Evolutionary conservation across 2,888 invertebrate species (phyloP).

Genomic region (Eupithecia abbreviata): DNA sequence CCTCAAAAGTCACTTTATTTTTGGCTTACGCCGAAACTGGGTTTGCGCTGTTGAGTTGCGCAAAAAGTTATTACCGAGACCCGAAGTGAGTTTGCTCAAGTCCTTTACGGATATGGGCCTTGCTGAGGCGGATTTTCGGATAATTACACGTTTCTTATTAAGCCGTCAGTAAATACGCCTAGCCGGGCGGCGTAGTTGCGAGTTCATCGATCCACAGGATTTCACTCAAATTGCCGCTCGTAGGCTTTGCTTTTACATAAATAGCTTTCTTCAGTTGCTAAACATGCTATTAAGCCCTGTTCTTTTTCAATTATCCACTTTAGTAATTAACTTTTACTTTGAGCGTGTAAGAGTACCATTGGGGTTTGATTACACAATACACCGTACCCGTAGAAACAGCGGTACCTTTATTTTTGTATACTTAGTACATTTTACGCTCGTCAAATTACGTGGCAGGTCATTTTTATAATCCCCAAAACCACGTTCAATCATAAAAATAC

Average conservation of each 20-base stretch:
- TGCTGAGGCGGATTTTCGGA: constrained; percentile 58
- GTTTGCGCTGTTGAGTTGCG: constrained; percentile 51
- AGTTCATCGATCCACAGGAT: constrained; percentile 23
- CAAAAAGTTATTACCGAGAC: constrained; percentile 63
- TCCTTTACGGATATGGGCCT: constrained; percentile 62
- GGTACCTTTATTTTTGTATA: background rate
- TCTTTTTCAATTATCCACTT: background rate
- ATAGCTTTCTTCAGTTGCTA: background rate
- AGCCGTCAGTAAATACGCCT: constrained; percentile 68
- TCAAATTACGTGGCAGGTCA: constrained; percentile 10
- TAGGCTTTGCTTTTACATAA: constrained; percentile 4
- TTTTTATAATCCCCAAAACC: constrained; percentile 16
- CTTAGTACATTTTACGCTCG: constrained; percentile 1
- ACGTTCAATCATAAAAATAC: constrained; percentile 24
- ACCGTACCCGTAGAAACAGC: background rate
- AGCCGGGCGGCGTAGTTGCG: constrained; percentile 24
- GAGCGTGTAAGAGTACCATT: background rate
- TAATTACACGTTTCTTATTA: constrained; percentile 73
- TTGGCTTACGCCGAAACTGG: constrained; percentile 49
- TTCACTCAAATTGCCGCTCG: constrained; percentile 21
- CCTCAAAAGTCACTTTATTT: constrained; percentile 45
- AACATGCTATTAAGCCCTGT: background rate
- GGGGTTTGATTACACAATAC: background rate
- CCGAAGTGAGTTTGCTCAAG: constrained; percentile 66
- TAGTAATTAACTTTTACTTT: background rate